Evolutionary conservation across 2,888 invertebrate genomes (phyloP), one percentile per base, ranked within the genome.

Genomic region (Archips xylosteana): DNA sequence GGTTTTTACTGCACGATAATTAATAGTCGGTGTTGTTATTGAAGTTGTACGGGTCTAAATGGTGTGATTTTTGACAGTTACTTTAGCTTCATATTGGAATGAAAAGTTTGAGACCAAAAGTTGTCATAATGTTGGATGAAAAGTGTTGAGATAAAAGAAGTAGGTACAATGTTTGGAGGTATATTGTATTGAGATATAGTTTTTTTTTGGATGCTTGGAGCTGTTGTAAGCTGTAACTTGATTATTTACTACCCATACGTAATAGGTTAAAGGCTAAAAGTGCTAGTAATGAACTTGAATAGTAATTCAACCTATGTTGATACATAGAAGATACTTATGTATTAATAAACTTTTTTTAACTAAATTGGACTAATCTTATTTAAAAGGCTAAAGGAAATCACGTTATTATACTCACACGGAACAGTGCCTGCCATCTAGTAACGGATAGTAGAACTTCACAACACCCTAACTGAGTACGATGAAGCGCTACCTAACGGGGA

Each of bases 401-500:
- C 23, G n/a, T 39, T 6, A 4, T 5, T 39, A 39, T 39, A 39
- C 47, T 2, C 5, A 4, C 13, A 4, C 47, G 45, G 12, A n/a
- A 65, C 71, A 13, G n/a, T 15, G 1, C 15, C 10, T 39, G 71
- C 59, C 72, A 72, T 72, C 72, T 72, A 23, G 34, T 39, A 63
- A 8, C 57, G 61, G 49, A 34, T 66, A 67, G 71, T 36, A 2
- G 42, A 62, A 61, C 42, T 71, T 47, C 47, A 65, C 13, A 34
- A 15, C 36, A 39, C 4, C 5, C 39, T 65, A 34, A 6, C 23
- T 15, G 39, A 5, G 6, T 39, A 10, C 4, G 3, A 6, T 12
- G 10, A 73, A 32, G n/a, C 75, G 85, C 74, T 82, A 83, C 83
- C 82, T 84, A 70, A 73, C 67, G 72, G 32, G 4, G 3, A 75